Evolutionary conservation across 2,113 vertebrate species (phyloP).

Genomic region (Nibea albiflora): DNA sequence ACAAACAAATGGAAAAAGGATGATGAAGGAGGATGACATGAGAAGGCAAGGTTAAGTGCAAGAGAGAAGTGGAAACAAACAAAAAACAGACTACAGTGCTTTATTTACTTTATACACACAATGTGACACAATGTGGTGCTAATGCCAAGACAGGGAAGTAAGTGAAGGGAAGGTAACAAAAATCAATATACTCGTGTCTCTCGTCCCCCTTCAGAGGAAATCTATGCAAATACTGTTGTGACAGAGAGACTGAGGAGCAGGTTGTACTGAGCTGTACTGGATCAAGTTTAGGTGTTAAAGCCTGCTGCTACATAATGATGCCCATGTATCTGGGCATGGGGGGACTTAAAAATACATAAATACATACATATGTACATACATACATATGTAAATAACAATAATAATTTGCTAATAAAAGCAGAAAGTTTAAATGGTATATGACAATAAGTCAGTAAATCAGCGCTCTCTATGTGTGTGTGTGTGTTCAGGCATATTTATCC

Average conservation of each 20-base stretch:
- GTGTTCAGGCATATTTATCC: conserved; percentile 30
- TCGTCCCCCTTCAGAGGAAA: background rate
- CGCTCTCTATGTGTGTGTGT: background rate
- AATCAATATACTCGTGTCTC: conserved; percentile 17
- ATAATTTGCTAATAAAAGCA: background rate
- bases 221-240: conserved; percentile 13
- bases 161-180: background rate
- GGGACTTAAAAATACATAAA: background rate
- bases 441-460: background rate
- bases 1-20: background rate
- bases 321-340: background rate
- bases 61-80: conserved; percentile 1
- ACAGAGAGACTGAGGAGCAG: background rate
- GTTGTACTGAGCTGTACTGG: background rate
- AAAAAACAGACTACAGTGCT: background rate
- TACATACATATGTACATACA: background rate
- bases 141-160: conserved; percentile 10
- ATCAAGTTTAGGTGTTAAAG: conserved; percentile 3
- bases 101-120: background rate
- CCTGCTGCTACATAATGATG: background rate
- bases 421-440: background rate
- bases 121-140: background rate
- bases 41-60: conserved; percentile 9
- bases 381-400: too few relatives aligned
- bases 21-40: background rate